Base-by-base conservation (phyloP, 2,113 vertebrate species). In the Agapornis roseicollis region DNA sequence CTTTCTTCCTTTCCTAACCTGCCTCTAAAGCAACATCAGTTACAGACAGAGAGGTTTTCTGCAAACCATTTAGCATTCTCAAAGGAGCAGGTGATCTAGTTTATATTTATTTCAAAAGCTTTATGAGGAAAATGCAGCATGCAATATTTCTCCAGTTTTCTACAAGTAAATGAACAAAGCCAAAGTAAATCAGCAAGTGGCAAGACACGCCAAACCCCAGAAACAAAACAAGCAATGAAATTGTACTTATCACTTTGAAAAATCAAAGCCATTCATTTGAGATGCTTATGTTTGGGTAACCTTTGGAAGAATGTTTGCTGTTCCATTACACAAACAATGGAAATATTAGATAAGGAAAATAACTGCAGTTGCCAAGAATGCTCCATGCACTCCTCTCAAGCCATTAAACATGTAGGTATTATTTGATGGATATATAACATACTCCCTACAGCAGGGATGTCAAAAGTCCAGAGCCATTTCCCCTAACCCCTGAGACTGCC, bases 251-350 rank as follows among this genome's bases (percentile, higher is more conserved):
- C 95, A 81, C 61, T 69, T 10, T 17, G 47, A 93, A 92, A 83
- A 94, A 86, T 93, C 84, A 81, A 58, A 95, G 85, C 89, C 96
- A 87, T 97, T 96, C 94, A 90, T 93, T 89, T 85, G 92, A 95
- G 84, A 94, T 94, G 37, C 77, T 85, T 63, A 33, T 97, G 91
- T 95, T 96, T 97, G 89, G 76, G 92, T 95, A 96, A 90, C 88
- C 91, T 96, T 95, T 97, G 89, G 90, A 94, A 96, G 68, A 96
- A 93, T 90, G 94, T 94, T 91, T 94, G 93, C 89, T 96, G 91
- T 94, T 96, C 91, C 89, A 79, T 88, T 96, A 92, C 78, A 90
- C 60, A 93, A 96, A 95, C 91, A 97, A 94, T 96, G 81, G 77
- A 96, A 94, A 89, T 77, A 80, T 13, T 80, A 92, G 96, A 96